Conservation (phyloP, 2,888 invertebrate species). For the Drosophila yooni region DNA sequence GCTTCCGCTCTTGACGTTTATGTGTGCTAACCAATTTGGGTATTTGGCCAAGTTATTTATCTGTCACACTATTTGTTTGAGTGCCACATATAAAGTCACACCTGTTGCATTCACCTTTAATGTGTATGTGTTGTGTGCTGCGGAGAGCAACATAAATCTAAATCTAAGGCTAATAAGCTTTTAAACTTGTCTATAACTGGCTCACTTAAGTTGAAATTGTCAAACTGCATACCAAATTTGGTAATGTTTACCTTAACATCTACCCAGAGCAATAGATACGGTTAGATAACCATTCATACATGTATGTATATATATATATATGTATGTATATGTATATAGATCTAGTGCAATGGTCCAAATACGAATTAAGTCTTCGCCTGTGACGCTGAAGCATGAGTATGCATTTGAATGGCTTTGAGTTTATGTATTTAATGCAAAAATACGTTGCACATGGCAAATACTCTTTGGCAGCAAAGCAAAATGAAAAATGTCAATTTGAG, state of each 20-base stretch:
- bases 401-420: background rate
- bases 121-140: background rate
- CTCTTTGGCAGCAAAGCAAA: background rate
- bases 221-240: background rate
- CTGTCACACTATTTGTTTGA: constrained; percentile 17
- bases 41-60: constrained; percentile 14
- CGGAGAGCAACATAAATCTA: background rate
- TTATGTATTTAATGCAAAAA: background rate
- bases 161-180: background rate
- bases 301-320: too few species aligned
- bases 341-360: background rate
- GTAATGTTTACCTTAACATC: background rate
- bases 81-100: constrained; percentile 9
- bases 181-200: background rate
- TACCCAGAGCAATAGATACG: background rate
- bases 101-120: background rate
- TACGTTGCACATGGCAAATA: background rate
- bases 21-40: constrained; percentile 7
- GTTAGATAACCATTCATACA: background rate
- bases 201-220: background rate
- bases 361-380: background rate
- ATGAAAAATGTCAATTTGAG: background rate
- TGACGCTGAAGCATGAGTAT: background rate
- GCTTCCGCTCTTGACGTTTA: constrained; percentile 8
- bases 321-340: background rate